phyloP scores from a whole-genome alignment of 2,797 vertebrate genomes.

The Pseudochirops corinnae region DNA sequence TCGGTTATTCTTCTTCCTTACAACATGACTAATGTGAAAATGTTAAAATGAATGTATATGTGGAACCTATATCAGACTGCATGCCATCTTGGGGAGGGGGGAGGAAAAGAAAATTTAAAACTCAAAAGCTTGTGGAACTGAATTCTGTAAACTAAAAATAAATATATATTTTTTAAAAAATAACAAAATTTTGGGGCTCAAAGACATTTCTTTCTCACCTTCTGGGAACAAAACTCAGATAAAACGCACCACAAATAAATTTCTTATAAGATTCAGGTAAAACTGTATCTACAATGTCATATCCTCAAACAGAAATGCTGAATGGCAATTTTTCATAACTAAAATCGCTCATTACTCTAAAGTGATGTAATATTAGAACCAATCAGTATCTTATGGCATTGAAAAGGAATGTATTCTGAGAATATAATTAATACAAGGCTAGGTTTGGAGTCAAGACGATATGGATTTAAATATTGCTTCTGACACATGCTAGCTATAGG shows the following conservation, averaged over 20 bases:
- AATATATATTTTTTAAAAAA: too few relatives aligned
- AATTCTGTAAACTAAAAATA: too few relatives aligned
- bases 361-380: not conserved
- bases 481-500: not conserved
- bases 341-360: constrained; percentile 38
- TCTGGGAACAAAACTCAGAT: constrained; percentile 26
- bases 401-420: not conserved
- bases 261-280: not conserved
- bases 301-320: not conserved
- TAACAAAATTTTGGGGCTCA: constrained; percentile 27
- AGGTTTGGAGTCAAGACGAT: not conserved
- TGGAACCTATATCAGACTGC: too few relatives aligned
- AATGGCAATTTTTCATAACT: not conserved
- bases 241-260: not conserved
- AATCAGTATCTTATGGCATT: not conserved
- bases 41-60: too few relatives aligned
- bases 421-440: not conserved
- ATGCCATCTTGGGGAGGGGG: too few relatives aligned
- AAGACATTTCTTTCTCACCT: constrained; percentile 6
- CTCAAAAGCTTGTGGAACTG: too few relatives aligned
- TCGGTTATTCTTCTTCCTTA: too few relatives aligned
- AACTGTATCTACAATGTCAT: not conserved
- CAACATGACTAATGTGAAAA: too few relatives aligned
- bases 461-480: not conserved
- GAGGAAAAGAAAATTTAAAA: too few relatives aligned